Base-by-base conservation (phyloP, 2,113 vertebrate genomes). In the Baryphthengus martii region DNA sequence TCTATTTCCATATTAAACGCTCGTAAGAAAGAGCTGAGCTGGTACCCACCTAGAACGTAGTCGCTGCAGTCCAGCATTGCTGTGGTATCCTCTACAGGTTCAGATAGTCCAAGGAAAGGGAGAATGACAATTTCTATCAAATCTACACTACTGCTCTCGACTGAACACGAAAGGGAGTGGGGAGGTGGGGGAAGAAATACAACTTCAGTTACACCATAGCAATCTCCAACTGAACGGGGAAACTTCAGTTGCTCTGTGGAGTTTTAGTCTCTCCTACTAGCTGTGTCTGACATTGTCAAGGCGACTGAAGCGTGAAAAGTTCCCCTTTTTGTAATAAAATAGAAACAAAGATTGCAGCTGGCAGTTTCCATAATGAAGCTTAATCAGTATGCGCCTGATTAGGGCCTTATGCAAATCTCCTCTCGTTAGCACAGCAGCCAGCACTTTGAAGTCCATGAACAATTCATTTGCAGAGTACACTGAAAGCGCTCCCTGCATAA, bases 341-440 rank as follows among this genome's bases (percentile, higher is more conserved):
- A 99, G 98, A 99, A 99, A 99, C 98, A 99, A 99, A 99, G 98
- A 99, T 99, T 99, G 99, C 99, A 99, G 99, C 99, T 99, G 99
- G 99, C 99, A 98, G 98, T 98, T 98, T 98, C 99, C 99, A 99
- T 99, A 99, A 99, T 99, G 99, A 99, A 99, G 98, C 98, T 98
- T 99, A 99, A 99, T 99, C 99, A 99, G 99, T 99, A 99, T 99
- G 99, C 99, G 98, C 97, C 98, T 99, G 99, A 99, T 99, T 99
- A 99, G 99, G 99, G 98, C 98, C 98, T 98, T 99, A 99, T 99
- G 99, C 99, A 99, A 99, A 99, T 99, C 98, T 98, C 91, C 97
- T 98, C 99, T 99, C 98, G 98, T 99, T 99, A 99, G 99, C 98
- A 98, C 98, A 98, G 98, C 99, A 99, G 98, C 98, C 98, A 98